Evolutionary conservation across 2,113 vertebrate genomes (phyloP).

Genomic region (Aptenodytes patagonicus): DNA sequence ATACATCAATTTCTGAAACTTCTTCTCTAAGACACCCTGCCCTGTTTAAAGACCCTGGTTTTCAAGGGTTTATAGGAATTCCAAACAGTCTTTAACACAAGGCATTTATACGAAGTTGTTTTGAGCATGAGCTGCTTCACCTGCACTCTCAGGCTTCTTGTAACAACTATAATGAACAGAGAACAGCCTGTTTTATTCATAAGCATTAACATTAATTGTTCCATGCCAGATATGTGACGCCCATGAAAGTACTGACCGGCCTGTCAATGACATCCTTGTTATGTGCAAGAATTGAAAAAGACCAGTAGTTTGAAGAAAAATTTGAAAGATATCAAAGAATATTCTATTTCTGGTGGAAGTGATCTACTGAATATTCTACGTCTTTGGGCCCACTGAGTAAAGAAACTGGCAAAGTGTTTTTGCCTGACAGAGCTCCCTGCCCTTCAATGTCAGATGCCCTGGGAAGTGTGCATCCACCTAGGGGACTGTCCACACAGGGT

Average conservation of each 20-base stretch:
- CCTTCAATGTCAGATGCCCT: background rate
- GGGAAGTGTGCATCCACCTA: background rate
- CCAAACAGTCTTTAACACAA: background rate
- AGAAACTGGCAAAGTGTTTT: background rate
- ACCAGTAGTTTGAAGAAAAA: background rate
- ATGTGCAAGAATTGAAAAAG: background rate
- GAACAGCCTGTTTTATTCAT: background rate
- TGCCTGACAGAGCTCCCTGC: background rate
- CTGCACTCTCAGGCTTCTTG: background rate
- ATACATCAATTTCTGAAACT: background rate
- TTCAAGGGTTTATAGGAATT: background rate
- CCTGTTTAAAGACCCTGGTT: background rate
- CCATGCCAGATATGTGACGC: background rate
- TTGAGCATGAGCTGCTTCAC: background rate
- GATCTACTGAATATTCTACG: background rate
- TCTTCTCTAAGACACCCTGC: background rate
- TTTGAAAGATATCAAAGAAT: background rate
- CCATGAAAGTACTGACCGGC: background rate
- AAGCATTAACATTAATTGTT: background rate
- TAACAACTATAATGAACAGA: background rate
- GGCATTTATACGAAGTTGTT: background rate
- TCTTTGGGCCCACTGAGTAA: background rate
- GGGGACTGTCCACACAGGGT: fast-evolving
- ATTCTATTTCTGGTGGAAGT: background rate
- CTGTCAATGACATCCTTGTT: background rate